Evolutionary conservation across 2,113 vertebrate species (phyloP), one percentile per base, ranked within the genome.

Genomic region (Labeo catla): DNA sequence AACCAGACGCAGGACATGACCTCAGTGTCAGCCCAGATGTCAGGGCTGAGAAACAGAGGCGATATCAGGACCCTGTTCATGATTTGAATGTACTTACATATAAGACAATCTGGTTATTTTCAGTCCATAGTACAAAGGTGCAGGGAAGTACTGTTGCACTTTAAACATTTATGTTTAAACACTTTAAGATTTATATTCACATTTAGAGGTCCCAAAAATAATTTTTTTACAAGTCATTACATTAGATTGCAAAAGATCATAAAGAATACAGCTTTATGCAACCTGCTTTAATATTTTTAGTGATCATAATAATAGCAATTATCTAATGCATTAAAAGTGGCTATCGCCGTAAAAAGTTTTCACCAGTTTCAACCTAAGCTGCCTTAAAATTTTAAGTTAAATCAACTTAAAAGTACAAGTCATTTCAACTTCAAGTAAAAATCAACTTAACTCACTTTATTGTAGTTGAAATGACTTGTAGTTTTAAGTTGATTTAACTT

Each of bases 11-110:
- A 77, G 23, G 72, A 76, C 3, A 1, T 77, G 23, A 36, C 70
- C 59, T 68, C 83, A 7, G 49, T 85, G 49, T n/a, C 45, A 8
- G 82, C 57, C 76, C 23, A 84, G 21, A 85, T n/a, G 45, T 83
- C 79, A 63, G 84, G 87, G 84, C 63, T 83, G 65, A 78, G 49
- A 68, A 81, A 68, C 21, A 15, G n/a, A 49, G 79, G 43, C n/a
- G 1, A 47, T 81, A n/a, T 79, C 70, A 84, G 45, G 47, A 86
- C 70, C 74, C 10, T 65, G 50, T 82, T 79, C 8, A 47, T 57
- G 49, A 11, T 81, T 80, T 79, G 36, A 82, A 70, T 52, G 47
- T 49, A 23, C n/a, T 50, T 66, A 19, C 23, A 21, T 81, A 34
- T 43, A 28, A 52, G 79, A 65, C 16, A 2, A 77, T 76, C 36